These are phyloP conservation scores for Carapus acus DNA, from an alignment of 2,797 vertebrate genomes.

Conservation along the genomic window DNA sequence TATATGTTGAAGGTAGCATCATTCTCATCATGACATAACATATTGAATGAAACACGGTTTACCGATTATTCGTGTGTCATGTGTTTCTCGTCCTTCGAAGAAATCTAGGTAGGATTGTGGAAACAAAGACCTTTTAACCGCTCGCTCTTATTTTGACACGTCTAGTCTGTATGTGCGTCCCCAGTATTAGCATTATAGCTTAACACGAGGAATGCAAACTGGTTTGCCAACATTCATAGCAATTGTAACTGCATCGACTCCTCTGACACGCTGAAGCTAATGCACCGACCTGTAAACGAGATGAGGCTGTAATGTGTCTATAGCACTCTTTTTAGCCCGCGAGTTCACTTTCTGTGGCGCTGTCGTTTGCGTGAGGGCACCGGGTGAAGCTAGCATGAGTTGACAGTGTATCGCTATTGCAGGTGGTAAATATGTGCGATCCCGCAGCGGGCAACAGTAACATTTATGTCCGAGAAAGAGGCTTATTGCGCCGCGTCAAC, in stretches of 20 bases:
- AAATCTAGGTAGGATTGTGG: too few relatives aligned
- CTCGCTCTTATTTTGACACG: conserved; percentile 48
- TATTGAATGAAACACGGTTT: accelerated
- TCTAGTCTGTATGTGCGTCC: background rate
- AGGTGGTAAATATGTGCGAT: conserved; percentile 2
- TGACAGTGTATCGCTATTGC: too few relatives aligned
- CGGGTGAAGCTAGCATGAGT: conserved; percentile 5
- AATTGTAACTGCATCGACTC: background rate
- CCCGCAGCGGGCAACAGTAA: conserved; percentile 51
- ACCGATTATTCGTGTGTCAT: accelerated
- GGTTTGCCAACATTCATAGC: background rate
- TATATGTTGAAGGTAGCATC: background rate
- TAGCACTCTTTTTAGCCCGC: background rate
- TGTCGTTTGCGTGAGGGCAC: background rate
- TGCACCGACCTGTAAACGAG: background rate
- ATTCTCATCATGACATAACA: accelerated
- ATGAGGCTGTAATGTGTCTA: too few relatives aligned
- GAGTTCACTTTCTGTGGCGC: background rate
- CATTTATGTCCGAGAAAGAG: conserved; percentile 85
- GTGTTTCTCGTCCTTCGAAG: accelerated
- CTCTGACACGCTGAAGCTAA: background rate
- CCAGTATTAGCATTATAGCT: background rate
- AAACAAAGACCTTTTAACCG: background rate
- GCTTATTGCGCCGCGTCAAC: conserved; percentile 75
- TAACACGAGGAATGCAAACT: background rate